phyloP scores from a whole-genome alignment of 2,113 vertebrate genomes.

The Hydrochoerus hydrochaeris region DNA sequence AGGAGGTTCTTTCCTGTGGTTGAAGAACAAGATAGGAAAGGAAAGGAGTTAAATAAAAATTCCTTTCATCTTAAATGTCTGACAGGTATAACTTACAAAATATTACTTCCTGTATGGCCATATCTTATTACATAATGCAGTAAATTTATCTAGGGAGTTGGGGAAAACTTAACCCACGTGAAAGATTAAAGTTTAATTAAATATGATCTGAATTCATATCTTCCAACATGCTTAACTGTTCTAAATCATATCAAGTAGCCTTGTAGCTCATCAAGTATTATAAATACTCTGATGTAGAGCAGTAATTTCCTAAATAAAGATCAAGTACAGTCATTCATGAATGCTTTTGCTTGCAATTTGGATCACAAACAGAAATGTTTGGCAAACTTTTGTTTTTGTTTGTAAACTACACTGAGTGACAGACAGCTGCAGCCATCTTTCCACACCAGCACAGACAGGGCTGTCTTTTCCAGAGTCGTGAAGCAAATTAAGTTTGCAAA shows the following conservation, averaged over 20 bases:
- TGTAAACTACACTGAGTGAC: not conserved
- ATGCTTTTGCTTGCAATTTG: not conserved
- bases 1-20: not conserved
- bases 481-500: not conserved
- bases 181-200: not conserved
- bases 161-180: not conserved
- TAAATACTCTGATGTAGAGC: conserved; percentile 14
- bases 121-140: conserved; percentile 8
- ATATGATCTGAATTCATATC: not conserved
- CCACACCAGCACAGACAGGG: not conserved
- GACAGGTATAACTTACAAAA: not conserved
- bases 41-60: not conserved
- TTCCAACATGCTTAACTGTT: not conserved
- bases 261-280: not conserved
- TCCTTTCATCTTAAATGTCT: not conserved
- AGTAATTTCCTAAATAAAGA: not conserved
- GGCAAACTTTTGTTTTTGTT: not conserved
- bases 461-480: not conserved
- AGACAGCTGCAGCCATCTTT: not conserved
- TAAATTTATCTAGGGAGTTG: not conserved
- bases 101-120: not conserved
- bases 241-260: too few relatives aligned
- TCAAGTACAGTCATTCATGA: not conserved
- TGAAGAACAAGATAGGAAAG: not conserved
- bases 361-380: not conserved